Evolutionary conservation across 1,140 invertebrate species (phyloP).

Genomic region (Drosophila burlai): DNA sequence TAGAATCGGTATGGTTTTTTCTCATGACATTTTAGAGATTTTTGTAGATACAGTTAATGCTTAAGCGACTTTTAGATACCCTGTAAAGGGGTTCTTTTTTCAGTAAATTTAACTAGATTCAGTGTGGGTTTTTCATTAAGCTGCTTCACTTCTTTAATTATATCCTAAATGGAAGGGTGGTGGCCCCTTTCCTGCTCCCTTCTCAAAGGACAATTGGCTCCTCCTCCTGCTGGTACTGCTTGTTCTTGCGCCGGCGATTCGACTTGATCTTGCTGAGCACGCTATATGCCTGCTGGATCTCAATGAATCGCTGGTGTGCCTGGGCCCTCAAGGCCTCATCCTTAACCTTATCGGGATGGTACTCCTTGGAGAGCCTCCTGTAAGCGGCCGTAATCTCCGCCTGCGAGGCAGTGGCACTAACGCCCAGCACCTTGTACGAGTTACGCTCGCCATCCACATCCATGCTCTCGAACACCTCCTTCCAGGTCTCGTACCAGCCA

Average conservation of each 20-base stretch:
- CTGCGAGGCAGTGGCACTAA: constrained; percentile 91
- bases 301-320: constrained; percentile 95
- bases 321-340: constrained; percentile 87
- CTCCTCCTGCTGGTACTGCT: constrained; percentile 86
- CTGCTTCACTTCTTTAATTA: background rate
- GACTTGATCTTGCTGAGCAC: constrained; percentile 94
- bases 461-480: constrained; percentile 92
- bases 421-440: constrained; percentile 93
- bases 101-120: constrained; percentile 1
- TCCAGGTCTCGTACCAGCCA: constrained; percentile 94
- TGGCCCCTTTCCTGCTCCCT: background rate
- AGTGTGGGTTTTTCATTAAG: background rate
- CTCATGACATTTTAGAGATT: background rate
- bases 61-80: background rate
- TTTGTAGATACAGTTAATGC: background rate
- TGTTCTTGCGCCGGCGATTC: constrained; percentile 89
- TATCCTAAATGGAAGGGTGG: background rate
- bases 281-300: constrained; percentile 97
- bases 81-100: background rate
- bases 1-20: background rate
- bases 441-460: constrained; percentile 96
- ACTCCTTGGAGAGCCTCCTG: constrained; percentile 92
- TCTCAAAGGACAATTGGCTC: constrained; percentile 62
- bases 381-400: constrained; percentile 94
- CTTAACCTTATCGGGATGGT: constrained; percentile 96